Conservation (phyloP, 2,113 vertebrate species). For the Cyanoliseus patagonus region DNA sequence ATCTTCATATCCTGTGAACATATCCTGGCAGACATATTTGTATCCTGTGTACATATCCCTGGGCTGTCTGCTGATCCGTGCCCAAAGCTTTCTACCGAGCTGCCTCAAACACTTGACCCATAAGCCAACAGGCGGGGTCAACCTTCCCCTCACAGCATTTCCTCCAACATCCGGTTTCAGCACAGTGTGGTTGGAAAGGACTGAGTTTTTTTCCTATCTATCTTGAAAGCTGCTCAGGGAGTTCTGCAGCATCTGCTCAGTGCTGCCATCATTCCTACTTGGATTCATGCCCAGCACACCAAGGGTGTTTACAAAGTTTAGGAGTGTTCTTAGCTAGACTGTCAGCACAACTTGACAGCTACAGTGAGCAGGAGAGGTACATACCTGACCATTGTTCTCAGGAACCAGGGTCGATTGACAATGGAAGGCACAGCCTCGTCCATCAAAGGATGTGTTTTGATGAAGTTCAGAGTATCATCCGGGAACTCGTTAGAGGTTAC, state of each 20-base stretch:
- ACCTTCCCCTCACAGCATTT: background rate
- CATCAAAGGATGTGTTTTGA: conserved; percentile 98
- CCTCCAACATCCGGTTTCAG: conserved; percentile 7
- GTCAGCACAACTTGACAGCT: background rate
- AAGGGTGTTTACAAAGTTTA: conserved; percentile 34
- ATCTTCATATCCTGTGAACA: conserved; percentile 11
- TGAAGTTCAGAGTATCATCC: conserved; percentile 96
- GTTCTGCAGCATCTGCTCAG: conserved; percentile 16
- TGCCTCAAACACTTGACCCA: background rate
- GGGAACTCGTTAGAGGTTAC: conserved; percentile 95
- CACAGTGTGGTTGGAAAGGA: background rate
- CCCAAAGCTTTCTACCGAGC: background rate
- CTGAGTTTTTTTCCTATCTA: background rate
- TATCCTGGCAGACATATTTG: background rate
- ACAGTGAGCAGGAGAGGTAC: background rate
- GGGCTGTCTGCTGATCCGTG: background rate
- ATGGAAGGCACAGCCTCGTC: conserved; percentile 95
- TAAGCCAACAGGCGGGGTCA: background rate
- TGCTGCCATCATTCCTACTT: background rate
- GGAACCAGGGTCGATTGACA: conserved; percentile 93
- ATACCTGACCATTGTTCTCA: conserved; percentile 98
- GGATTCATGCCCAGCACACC: conserved; percentile 31
- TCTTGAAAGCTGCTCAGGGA: conserved; percentile 17
- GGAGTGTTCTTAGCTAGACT: background rate
- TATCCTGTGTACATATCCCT: conserved; percentile 17